Base-by-base conservation (phyloP, 2,888 invertebrate species). In the Nipponacmea schrenckii region DNA sequence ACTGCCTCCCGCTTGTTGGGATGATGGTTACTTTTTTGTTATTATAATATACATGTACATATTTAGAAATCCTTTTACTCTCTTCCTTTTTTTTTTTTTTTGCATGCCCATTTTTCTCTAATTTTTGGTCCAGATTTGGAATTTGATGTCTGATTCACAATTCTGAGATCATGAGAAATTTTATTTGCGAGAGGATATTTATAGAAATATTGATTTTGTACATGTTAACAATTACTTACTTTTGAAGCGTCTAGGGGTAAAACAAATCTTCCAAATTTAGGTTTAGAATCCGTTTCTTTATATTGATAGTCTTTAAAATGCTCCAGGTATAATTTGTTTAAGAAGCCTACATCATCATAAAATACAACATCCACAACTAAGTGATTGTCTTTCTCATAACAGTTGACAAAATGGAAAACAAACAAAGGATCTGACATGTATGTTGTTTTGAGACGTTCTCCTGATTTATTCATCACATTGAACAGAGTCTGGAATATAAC, bases 381-480 rank as follows among this genome's bases (percentile, higher is more conserved):
- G 45, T 79, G 76, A 14, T 73, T 80, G 45, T 89, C 87, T 66
- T 92, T 91, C 84, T 95, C 96, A 85, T 93, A 97, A 73, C 94
- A 92, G 89, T 97, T 96, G 69, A 90, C 89, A 76, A 90, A 90
- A 92, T 93, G 91, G 81, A 91, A 91, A 44, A 89, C 87, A 83
- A 91, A 91, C 75, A 91, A 89, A 0, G 90, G 83, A 15, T 88
- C 86, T 0, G 90, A 83, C 71, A 87, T 83, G 78, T 89, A 91
- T 0, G 84, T 84, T 12, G 87, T 72, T 17, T 79, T 79, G 1
- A 81, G 64, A 20, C 20, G 10, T 14, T 15, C 24, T 24, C 56
- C 56, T 24, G 20, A 20, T 24, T 56, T 56, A 3, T 10, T 56
- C 14, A 56, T 56, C 10, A 56, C 24, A 56, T 56, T 20, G 24